Evolutionary conservation across 2,797 vertebrate species (phyloP).

Genomic region (Pangasius sanitwongsei): DNA sequence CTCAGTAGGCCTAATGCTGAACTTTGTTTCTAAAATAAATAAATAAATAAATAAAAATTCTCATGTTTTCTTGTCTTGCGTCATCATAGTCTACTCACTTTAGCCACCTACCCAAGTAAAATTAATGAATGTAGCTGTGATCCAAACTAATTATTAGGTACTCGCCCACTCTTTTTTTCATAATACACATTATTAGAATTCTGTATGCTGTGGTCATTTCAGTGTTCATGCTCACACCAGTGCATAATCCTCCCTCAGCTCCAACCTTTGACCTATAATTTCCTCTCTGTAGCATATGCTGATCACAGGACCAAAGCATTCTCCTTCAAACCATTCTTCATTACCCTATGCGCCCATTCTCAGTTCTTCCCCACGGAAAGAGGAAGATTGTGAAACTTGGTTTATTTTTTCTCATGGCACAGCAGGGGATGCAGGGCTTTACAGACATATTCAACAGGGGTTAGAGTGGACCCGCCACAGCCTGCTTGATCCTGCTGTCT

Average conservation of each 20-base stretch:
- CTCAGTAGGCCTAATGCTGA: not conserved
- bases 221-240: not conserved
- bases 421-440: conserved; percentile 24
- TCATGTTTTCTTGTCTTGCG: not conserved
- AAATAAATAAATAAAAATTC: too few relatives aligned
- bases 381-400: not conserved
- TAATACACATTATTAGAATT: not conserved
- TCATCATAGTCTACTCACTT: not conserved
- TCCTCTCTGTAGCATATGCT: not conserved
- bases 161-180: not conserved
- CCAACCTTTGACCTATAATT: conserved; percentile 1
- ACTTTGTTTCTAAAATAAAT: not conserved
- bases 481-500: conserved; percentile 47
- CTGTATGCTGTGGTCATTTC: not conserved
- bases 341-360: not conserved
- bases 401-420: conserved; percentile 30
- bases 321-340: conserved; percentile 16
- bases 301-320: not conserved
- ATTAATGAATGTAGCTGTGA: not conserved
- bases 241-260: not conserved
- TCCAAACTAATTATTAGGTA: not conserved
- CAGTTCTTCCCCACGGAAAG: not conserved
- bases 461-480: conserved; percentile 33
- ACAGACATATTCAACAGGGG: conserved; percentile 42
- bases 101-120: not conserved